Evolutionary conservation across 2,113 vertebrate genomes (phyloP).

Genomic region (Thinocorus orbignyianus): DNA sequence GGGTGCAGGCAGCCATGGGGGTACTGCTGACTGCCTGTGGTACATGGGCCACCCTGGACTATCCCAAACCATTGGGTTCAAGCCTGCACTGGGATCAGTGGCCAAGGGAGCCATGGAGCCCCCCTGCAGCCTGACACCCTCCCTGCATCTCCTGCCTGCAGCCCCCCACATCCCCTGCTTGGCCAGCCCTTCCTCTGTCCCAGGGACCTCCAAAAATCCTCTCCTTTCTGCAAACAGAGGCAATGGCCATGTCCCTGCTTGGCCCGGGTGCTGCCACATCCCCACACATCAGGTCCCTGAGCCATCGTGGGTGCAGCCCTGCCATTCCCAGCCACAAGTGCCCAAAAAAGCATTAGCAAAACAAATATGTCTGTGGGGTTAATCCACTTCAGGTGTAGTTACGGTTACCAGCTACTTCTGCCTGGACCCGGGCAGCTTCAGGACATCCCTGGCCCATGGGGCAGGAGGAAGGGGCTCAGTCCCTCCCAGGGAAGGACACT

Average conservation of each 20-base stretch:
- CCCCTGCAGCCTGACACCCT: background rate
- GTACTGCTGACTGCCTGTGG: too few species aligned
- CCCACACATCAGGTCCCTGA: background rate
- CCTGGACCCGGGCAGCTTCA: background rate
- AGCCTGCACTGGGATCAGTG: background rate
- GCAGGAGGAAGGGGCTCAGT: background rate
- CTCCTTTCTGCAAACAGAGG: accelerated
- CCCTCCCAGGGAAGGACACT: background rate
- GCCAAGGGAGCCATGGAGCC: background rate
- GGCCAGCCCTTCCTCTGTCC: background rate
- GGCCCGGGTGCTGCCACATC: accelerated
- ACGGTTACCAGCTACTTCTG: background rate
- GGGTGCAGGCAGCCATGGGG: background rate
- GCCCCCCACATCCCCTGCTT: too few species aligned
- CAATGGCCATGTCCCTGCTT: accelerated
- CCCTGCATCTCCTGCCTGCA: background rate
- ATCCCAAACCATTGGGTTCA: accelerated
- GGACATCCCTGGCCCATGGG: background rate
- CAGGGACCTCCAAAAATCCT: background rate
- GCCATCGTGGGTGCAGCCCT: background rate
- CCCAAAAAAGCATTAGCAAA: too few species aligned
- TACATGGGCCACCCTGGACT: background rate
- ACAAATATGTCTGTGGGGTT: accelerated
- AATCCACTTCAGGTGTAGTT: background rate
- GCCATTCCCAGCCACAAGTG: accelerated